Evolutionary conservation across 2,113 vertebrate species (phyloP).

Genomic region (Asarcornis scutulata): DNA sequence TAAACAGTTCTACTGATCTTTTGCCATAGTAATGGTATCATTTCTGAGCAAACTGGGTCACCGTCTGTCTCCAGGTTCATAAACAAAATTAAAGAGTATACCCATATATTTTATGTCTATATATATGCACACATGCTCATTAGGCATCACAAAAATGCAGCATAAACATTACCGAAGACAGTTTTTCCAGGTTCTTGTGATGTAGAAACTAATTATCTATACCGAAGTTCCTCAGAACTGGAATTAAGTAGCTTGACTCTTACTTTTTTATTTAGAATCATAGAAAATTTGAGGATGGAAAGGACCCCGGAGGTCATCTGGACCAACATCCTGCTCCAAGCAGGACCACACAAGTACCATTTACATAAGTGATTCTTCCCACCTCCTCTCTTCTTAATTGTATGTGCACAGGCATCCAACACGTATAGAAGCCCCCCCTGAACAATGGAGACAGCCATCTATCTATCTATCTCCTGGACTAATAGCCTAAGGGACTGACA

Average conservation of each 20-base stretch:
- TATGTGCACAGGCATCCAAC: fast-evolving
- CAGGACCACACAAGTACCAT: not conserved
- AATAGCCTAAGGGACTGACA: not conserved
- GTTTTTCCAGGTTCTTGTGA: conserved; percentile 35
- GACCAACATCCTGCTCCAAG: not conserved
- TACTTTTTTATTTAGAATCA: not conserved
- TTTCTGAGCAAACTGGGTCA: conserved; percentile 51
- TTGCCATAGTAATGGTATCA: not conserved
- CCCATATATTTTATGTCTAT: conserved; percentile 45
- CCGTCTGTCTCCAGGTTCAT: conserved; percentile 21
- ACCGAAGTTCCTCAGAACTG: not conserved
- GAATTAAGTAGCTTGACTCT: not conserved
- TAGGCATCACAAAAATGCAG: conserved; percentile 43
- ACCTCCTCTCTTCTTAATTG: not conserved
- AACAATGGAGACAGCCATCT: not conserved
- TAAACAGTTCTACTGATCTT: conserved; percentile 9
- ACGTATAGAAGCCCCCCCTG: not conserved
- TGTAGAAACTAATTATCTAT: conserved; percentile 36
- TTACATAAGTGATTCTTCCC: not conserved
- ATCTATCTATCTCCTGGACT: not conserved
- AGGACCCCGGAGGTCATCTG: not conserved
- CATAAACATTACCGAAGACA: conserved; percentile 37
- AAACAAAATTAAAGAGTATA: conserved; percentile 55
- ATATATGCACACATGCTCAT: conserved; percentile 43
- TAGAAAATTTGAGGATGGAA: not conserved